These are phyloP conservation scores for Brevimyrus niger DNA, from an alignment of 2,113 vertebrate genomes.

Conservation along the genomic window DNA sequence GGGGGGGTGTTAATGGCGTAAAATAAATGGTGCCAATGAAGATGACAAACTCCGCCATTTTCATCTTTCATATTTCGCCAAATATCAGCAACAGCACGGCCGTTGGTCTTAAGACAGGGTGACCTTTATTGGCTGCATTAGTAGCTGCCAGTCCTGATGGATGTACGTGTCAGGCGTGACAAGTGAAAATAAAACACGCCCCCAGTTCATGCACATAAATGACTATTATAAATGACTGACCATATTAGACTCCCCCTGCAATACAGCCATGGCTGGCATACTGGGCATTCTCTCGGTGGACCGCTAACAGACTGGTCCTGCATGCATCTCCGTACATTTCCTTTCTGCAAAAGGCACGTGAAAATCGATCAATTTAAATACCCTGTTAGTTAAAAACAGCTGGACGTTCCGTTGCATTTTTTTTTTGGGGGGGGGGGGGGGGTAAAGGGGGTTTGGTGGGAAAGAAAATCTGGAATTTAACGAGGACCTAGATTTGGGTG, in stretches of 20 bases:
- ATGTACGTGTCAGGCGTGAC: not conserved
- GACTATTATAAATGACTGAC: conserved; percentile 13
- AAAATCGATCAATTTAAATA: not conserved
- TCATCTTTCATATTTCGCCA: not conserved
- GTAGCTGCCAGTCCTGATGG: conserved; percentile 15
- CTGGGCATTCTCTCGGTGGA: not conserved
- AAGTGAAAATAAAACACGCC: conserved; percentile 1
- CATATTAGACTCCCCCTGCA: not conserved
- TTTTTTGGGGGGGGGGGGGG: not conserved
- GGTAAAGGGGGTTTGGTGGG: not conserved
- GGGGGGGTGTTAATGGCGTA: not conserved
- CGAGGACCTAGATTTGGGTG: not conserved
- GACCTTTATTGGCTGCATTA: conserved; percentile 2
- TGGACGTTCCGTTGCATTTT: not conserved
- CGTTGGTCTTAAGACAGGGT: conserved; percentile 3
- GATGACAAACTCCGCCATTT: not conserved
- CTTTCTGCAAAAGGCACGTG: not conserved
- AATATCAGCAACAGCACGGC: not conserved
- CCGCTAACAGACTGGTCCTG: too few relatives aligned
- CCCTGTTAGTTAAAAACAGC: not conserved
- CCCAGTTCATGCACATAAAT: conserved; percentile 10
- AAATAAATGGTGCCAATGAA: not conserved
- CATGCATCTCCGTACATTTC: not conserved
- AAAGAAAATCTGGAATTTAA: not conserved
- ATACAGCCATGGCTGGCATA: not conserved